These are phyloP conservation scores for Pseudomyrmex concolor DNA, from an alignment of 1,140 invertebrate species.

Conservation along the genomic window DNA sequence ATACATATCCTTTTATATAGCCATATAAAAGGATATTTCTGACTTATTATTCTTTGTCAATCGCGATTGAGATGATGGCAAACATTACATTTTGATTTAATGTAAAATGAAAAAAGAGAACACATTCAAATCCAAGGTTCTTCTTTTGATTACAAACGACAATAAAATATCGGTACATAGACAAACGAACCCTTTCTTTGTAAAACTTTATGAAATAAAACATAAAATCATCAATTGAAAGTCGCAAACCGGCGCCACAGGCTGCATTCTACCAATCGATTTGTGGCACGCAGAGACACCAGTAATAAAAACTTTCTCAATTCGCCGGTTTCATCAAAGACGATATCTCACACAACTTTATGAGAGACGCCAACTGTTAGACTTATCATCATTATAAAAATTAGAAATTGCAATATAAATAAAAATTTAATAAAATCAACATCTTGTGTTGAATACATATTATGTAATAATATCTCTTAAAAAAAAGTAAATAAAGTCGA, in stretches of 20 bases:
- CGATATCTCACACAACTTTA: conserved; percentile 30
- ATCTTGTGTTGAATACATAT: not conserved
- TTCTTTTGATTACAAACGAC: not conserved
- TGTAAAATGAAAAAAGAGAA: not conserved
- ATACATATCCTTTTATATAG: not conserved
- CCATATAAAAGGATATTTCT: not conserved
- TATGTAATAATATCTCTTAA: not conserved
- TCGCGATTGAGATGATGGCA: not conserved
- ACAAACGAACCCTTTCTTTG: conserved; percentile 18
- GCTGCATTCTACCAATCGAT: conserved; percentile 50
- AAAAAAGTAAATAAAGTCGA: too few relatives aligned
- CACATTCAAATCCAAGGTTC: not conserved
- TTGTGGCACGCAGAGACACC: conserved; percentile 50
- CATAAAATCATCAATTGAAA: conserved; percentile 51
- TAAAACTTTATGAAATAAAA: conserved; percentile 42
- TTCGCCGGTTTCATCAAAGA: conserved; percentile 51
- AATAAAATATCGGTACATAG: conserved; percentile 15
- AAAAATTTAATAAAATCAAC: not conserved
- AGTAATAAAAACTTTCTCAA: conserved; percentile 58
- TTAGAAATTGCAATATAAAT: conserved; percentile 23
- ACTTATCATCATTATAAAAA: conserved; percentile 17
- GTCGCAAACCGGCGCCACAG: conserved; percentile 28
- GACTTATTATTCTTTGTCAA: conserved; percentile 14
- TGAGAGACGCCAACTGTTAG: conserved; percentile 9
- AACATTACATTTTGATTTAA: not conserved